These are phyloP conservation scores for Chloropsis cyanopogon DNA, from an alignment of 2,113 vertebrate genomes.

Conservation along the genomic window DNA sequence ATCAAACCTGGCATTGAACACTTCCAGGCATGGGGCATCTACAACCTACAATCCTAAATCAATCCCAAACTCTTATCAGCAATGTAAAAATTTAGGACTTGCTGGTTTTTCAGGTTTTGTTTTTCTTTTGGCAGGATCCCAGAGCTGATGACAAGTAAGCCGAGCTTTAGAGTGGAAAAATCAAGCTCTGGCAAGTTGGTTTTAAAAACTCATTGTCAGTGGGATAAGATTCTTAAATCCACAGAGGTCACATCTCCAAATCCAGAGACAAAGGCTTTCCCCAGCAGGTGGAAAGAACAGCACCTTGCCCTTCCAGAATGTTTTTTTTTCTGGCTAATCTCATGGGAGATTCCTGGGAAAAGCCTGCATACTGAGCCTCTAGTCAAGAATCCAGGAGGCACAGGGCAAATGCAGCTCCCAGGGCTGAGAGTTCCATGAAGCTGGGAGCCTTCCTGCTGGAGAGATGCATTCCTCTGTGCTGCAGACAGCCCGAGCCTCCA, in stretches of 20 bases:
- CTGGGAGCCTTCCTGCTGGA: not conserved
- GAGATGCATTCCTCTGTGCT: not conserved
- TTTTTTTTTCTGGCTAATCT: not conserved
- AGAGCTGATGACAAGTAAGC: not conserved
- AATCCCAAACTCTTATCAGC: not conserved
- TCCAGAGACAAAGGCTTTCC: not conserved
- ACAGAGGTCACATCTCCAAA: not conserved
- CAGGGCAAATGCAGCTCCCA: not conserved
- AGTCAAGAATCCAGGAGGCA: not conserved
- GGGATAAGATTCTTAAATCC: not conserved
- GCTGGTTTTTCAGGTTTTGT: not conserved
- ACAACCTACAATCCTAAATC: not conserved
- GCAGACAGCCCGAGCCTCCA: not conserved
- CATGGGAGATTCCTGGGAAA: not conserved
- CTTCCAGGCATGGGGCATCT: not conserved
- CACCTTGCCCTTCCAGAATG: not conserved
- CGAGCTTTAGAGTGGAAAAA: not conserved
- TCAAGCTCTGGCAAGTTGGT: not conserved
- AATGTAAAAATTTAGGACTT: not conserved
- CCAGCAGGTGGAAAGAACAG: not conserved
- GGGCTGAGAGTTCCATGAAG: not conserved
- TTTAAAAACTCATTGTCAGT: not conserved
- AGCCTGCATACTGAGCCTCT: not conserved
- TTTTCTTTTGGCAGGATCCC: not conserved
- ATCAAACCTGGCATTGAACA: not conserved